These are phyloP conservation scores for Nycticebus coucang DNA, from an alignment of 2,113 vertebrate species.

Conservation along the genomic window DNA sequence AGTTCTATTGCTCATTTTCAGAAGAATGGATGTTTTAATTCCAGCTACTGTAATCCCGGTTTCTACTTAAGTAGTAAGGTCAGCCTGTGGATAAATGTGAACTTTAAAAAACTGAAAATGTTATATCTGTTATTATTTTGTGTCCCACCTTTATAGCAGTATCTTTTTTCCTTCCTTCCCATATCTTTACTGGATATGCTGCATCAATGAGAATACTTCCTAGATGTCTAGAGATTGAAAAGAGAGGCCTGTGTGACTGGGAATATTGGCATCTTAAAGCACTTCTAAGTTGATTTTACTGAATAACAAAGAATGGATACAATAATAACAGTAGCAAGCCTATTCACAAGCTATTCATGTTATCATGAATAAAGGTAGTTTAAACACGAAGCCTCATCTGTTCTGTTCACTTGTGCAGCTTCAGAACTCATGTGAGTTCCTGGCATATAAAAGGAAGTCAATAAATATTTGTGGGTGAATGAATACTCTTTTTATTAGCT, in stretches of 20 bases:
- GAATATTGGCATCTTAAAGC: neutral
- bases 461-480: conserved; percentile 39
- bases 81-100: neutral
- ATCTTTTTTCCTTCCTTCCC: neutral
- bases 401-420: neutral
- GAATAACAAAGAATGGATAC: neutral
- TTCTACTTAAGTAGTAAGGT: neutral
- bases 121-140: neutral
- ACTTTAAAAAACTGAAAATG: neutral
- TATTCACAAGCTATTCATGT: neutral
- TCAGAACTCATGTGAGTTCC: neutral
- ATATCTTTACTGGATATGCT: neutral
- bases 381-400: neutral
- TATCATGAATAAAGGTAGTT: neutral
- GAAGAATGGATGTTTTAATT: neutral
- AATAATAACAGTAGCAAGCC: neutral
- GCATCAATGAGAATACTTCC: neutral
- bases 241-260: neutral
- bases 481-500: conserved; percentile 3
- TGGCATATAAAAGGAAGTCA: neutral
- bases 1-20: neutral
- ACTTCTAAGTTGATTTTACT: neutral
- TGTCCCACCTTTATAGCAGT: neutral
- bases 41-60: neutral
- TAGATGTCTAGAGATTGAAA: neutral